phyloP scores from a whole-genome alignment of 92 coral and sea anemone genomes.

The Blastomussa wellsi region DNA sequence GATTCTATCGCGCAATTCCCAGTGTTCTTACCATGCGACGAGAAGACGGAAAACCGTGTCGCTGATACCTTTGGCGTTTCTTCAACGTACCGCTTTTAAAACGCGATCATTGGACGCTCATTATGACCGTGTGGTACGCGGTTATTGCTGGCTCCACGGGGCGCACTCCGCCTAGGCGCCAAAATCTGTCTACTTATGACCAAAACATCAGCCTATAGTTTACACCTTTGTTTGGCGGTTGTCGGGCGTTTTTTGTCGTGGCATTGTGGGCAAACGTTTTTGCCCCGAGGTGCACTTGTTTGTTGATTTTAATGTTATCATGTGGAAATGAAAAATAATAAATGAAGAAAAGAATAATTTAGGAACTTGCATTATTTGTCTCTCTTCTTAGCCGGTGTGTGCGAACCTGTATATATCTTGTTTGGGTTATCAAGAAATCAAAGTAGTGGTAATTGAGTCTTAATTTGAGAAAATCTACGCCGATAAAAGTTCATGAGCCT shows the following conservation, averaged over 20 bases:
- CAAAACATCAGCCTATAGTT: slow-evolving; percentile 24
- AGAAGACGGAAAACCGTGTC: slow-evolving; percentile 6
- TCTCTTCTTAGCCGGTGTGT: neutral
- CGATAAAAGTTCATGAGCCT: neutral
- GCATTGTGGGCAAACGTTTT: slow-evolving; percentile 30
- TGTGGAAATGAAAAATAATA: neutral
- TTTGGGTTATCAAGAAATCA: neutral
- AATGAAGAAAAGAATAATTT: neutral
- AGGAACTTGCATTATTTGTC: neutral
- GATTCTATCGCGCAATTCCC: neutral
- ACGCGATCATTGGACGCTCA: slow-evolving; percentile 12
- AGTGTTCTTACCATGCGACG: slow-evolving; percentile 17
- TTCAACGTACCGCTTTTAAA: slow-evolving; percentile 26
- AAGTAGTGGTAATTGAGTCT: neutral
- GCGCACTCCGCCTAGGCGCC: slow-evolving; percentile 52
- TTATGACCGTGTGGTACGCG: neutral
- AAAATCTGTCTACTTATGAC: slow-evolving; percentile 19
- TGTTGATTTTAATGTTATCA: slow-evolving; percentile 25
- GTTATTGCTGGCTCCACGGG: slow-evolving; percentile 36
- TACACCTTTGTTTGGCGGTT: slow-evolving; percentile 31
- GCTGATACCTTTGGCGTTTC: slow-evolving; percentile 16
- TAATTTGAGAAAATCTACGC: neutral
- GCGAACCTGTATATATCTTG: neutral
- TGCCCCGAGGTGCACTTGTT: slow-evolving; percentile 43
- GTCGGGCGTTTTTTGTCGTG: slow-evolving; percentile 31